Evolutionary conservation across 2,797 vertebrate genomes (phyloP).

Genomic region (Clangula hyemalis): DNA sequence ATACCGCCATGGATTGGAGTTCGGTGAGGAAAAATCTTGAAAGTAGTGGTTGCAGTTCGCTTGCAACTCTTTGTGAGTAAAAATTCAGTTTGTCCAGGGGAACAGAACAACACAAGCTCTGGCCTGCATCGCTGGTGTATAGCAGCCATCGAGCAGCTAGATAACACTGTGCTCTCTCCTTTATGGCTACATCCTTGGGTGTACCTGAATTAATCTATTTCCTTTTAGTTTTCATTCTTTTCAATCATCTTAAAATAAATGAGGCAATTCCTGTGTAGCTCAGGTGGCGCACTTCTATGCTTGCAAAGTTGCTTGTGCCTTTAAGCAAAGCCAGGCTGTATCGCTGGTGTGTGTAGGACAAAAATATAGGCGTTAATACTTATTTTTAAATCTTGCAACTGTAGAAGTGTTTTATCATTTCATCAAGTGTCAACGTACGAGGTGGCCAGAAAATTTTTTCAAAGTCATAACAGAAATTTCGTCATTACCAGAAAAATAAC

Average conservation of each 20-base stretch:
- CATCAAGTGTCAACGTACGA: background rate
- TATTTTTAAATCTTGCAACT: background rate
- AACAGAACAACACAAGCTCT: background rate
- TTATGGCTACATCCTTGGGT: background rate
- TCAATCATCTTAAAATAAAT: background rate
- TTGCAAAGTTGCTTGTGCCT: background rate
- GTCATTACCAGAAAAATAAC: background rate
- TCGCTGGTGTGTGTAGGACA: background rate
- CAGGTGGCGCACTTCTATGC: background rate
- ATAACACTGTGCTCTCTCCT: background rate
- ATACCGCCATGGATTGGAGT: conserved; percentile 91
- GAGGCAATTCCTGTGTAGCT: background rate
- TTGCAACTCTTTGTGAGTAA: background rate
- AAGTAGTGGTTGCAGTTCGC: background rate
- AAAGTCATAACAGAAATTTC: background rate
- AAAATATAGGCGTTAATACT: background rate
- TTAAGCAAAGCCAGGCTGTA: background rate
- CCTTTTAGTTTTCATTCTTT: background rate
- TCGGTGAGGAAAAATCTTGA: conserved; percentile 83
- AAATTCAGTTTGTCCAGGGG: background rate
- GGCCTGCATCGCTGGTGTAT: background rate
- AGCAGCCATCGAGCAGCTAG: accelerated
- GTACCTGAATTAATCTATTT: background rate
- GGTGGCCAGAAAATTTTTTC: background rate
- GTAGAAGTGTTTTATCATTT: background rate